These are phyloP conservation scores for Trichosurus vulpecula DNA, from an alignment of 2,797 vertebrate genomes.

Conservation along the genomic window DNA sequence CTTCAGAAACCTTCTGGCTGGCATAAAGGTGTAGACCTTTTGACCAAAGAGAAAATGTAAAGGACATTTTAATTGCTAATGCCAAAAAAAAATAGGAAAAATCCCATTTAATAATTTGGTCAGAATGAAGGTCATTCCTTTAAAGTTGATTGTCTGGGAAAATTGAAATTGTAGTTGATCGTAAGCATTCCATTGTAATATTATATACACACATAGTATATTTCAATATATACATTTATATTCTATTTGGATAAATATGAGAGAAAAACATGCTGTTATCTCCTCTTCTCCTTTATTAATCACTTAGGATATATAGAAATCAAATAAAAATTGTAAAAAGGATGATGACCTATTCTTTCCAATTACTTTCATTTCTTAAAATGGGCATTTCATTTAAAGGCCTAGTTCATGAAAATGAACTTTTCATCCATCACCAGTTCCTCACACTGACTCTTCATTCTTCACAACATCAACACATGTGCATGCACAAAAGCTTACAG, in stretches of 20 bases:
- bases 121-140: conserved; percentile 33
- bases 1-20: background rate
- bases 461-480: background rate
- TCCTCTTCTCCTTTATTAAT: conserved; percentile 14
- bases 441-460: background rate
- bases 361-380: conserved; percentile 16
- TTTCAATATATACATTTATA: background rate
- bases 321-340: conserved; percentile 48
- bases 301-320: conserved; percentile 7
- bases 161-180: background rate
- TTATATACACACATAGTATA: background rate
- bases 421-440: background rate
- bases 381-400: background rate
- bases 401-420: background rate
- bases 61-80: background rate
- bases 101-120: background rate
- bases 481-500: background rate
- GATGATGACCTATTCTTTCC: background rate
- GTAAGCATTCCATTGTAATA: conserved; percentile 54
- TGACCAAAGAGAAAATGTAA: conserved; percentile 7
- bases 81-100: background rate
- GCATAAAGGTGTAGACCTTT: background rate
- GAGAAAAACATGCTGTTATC: conserved; percentile 27
- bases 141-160: conserved; percentile 53
- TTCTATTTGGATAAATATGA: conserved; percentile 26